These are phyloP conservation scores for Sitophilus oryzae DNA, from an alignment of 1,140 invertebrate genomes.

Conservation along the genomic window DNA sequence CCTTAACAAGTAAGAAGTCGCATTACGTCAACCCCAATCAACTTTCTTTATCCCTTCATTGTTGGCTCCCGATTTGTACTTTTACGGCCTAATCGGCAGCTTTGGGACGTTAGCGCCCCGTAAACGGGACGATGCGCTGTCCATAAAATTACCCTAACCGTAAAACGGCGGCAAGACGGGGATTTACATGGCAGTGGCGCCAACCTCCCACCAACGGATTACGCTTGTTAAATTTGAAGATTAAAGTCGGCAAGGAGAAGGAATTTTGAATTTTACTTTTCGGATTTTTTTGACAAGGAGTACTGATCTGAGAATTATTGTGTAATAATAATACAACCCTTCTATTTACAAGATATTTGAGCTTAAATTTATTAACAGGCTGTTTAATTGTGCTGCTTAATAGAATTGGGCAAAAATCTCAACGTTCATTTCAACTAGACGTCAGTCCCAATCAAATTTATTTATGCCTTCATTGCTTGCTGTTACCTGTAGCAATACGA, in stretches of 20 bases:
- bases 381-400: too few relatives aligned
- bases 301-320: too few relatives aligned
- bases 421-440: too few relatives aligned
- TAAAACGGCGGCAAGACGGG: background rate
- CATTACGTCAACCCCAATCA: background rate
- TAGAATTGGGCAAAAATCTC: too few relatives aligned
- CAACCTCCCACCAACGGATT: background rate
- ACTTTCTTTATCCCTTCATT: constrained; percentile 7
- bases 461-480: too few relatives aligned
- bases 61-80: constrained; percentile 7
- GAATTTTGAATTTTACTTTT: background rate
- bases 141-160: constrained; percentile 9
- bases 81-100: constrained; percentile 7
- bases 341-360: too few relatives aligned
- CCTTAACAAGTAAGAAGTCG: background rate
- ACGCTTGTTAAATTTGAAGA: constrained; percentile 6
- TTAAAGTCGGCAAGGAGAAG: background rate
- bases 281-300: too few relatives aligned
- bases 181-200: constrained; percentile 1
- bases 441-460: too few relatives aligned
- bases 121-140: constrained; percentile 1
- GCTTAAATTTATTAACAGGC: too few relatives aligned
- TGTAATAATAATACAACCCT: too few relatives aligned
- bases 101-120: constrained; percentile 6
- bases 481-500: too few relatives aligned